A percentile compares a stretch with the other conserved stretches of the same genome.
Evolutionary conservation across 2,888 invertebrate genomes (phyloP).

Genomic region (Ypsolopha scabrella): DNA sequence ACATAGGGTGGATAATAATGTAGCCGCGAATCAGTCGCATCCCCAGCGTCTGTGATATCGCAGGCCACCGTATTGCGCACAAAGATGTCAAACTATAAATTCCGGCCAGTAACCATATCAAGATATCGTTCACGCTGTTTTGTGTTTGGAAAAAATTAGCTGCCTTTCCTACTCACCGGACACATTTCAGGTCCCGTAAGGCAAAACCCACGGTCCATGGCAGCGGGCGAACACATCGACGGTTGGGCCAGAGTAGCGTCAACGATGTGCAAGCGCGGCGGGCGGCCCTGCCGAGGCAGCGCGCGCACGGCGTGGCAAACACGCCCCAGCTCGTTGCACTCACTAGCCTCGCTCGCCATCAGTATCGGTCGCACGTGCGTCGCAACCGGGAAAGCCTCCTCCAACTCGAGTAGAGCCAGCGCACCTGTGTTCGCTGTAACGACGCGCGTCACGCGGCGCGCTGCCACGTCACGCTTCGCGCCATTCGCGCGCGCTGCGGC

Average conservation of each 20-base stretch:
- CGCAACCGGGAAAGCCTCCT: conserved; percentile 27
- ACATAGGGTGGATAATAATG: too few species aligned
- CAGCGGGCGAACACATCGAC: conserved; percentile 13
- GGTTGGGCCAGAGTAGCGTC: conserved; percentile 11
- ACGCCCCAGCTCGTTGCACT: conserved; percentile 14
- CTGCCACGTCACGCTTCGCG: conserved; percentile 12
- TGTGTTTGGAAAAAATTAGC: too few species aligned
- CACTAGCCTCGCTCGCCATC: conserved; percentile 26
- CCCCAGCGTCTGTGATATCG: too few species aligned
- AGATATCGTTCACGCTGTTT: too few species aligned
- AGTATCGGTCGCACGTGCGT: conserved; percentile 26
- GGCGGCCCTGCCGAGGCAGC: neutral
- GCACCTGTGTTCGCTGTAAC: conserved; percentile 7
- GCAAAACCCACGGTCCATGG: conserved; percentile 27
- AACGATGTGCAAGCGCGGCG: conserved; percentile 17
- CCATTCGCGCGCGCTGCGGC: conserved; percentile 12
- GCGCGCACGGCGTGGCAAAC: neutral
- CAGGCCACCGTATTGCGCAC: too few species aligned
- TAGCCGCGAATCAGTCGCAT: too few species aligned
- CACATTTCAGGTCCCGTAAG: conserved; percentile 35
- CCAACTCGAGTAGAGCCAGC: conserved; percentile 32
- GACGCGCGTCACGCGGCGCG: conserved; percentile 9
- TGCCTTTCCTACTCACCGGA: neutral
- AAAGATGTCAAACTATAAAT: too few species aligned
- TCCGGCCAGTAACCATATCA: too few species aligned